These are phyloP conservation scores for Sebastes ruberrimus DNA, from an alignment of 2,797 vertebrate genomes.

Conservation along the genomic window DNA sequence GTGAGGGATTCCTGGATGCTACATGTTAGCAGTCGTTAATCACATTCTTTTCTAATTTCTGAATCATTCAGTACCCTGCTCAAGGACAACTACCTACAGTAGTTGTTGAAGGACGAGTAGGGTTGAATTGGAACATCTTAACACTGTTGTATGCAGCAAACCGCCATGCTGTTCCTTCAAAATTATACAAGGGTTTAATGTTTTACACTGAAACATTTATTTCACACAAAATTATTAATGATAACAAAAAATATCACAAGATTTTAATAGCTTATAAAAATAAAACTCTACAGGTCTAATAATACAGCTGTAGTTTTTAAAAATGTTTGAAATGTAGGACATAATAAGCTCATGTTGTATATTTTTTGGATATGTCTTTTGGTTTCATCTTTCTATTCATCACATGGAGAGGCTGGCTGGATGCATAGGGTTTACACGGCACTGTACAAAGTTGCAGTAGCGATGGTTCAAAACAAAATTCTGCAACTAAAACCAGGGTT, in stretches of 20 bases:
- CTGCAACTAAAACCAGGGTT: neutral
- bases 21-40: neutral
- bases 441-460: neutral
- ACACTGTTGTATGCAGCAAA: too few species aligned
- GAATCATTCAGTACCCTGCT: neutral
- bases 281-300: neutral
- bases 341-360: too few species aligned
- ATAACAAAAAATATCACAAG: too few species aligned
- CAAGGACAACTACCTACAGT: neutral
- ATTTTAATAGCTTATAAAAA: neutral
- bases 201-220: too few species aligned
- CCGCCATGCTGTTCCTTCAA: too few species aligned
- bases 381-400: neutral
- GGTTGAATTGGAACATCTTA: too few species aligned
- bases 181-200: too few species aligned
- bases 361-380: neutral
- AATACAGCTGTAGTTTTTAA: neutral
- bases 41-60: neutral
- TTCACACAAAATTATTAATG: too few species aligned
- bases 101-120: too few species aligned
- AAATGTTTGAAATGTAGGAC: too few species aligned
- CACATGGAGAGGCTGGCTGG: neutral
- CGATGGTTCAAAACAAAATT: neutral
- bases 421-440: neutral
- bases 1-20: conserved; percentile 52